Percentiles rank a stretch among this genome's conserved stretches.
These are phyloP conservation scores for Hippocampus abdominalis DNA, from an alignment of 2,113 vertebrate genomes.

Conservation along the genomic window DNA sequence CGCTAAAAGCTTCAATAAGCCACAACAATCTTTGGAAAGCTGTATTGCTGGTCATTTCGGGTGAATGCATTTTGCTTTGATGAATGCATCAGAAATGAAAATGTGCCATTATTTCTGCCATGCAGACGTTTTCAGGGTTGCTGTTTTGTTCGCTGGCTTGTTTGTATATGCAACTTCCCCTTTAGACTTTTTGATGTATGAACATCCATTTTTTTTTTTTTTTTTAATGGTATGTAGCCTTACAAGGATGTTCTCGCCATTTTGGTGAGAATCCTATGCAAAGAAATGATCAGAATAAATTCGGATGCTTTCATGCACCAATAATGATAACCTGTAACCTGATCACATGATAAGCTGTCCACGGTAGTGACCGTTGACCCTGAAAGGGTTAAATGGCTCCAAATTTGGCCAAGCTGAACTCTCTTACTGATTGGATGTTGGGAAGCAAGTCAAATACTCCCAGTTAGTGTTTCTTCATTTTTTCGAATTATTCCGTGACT, in stretches of 20 bases:
- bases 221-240: neutral
- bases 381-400: too few relatives aligned
- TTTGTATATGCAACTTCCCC: neutral
- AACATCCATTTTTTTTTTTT: neutral
- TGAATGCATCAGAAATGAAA: neutral
- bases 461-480: neutral
- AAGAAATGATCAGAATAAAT: too few relatives aligned
- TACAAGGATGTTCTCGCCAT: neutral
- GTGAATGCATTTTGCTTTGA: constrained; percentile 27
- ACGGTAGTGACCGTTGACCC: too few relatives aligned
- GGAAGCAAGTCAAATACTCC: neutral
- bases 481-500: neutral
- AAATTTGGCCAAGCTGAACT: neutral
- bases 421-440: neutral
- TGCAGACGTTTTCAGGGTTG: neutral
- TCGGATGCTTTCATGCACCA: too few relatives aligned
- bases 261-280: too few relatives aligned
- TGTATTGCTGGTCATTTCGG: constrained; percentile 30
- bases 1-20: constrained; percentile 19
- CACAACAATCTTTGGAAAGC: constrained; percentile 25
- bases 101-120: constrained; percentile 33
- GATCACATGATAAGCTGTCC: too few relatives aligned
- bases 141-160: neutral
- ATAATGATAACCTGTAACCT: too few relatives aligned
- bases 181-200: neutral